A percentile compares a stretch with the other conserved stretches of the same genome.
Evolutionary conservation across 2,797 vertebrate genomes (phyloP).

Genomic region (Clarias platycephalus): DNA sequence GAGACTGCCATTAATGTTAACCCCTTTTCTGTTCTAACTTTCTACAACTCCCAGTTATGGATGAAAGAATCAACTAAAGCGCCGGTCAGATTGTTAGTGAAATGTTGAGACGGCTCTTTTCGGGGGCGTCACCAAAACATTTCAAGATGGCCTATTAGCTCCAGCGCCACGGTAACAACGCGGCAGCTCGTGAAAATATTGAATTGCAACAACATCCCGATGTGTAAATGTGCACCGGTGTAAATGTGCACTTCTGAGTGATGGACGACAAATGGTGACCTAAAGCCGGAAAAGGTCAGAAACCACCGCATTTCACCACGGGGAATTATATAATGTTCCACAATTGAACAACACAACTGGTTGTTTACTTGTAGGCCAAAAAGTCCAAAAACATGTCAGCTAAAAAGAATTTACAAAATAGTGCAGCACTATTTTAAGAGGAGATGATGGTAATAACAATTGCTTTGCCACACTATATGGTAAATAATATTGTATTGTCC

Average conservation of each 20-base stretch:
- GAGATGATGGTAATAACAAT: background rate
- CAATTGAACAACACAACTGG: background rate
- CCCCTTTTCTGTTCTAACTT: background rate
- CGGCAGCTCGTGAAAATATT: constrained; percentile 98
- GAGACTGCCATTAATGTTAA: constrained; percentile 66
- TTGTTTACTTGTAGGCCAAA: background rate
- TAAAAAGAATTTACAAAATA: background rate
- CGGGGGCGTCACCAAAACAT: constrained; percentile 74
- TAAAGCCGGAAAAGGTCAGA: constrained; percentile 3
- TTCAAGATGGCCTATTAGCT: constrained; percentile 84
- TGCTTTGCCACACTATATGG: background rate
- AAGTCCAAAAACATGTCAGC: background rate
- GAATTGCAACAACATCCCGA: constrained; percentile 95
- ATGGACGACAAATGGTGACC: constrained; percentile 88
- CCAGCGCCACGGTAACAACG: constrained; percentile 92
- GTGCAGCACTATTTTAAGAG: background rate
- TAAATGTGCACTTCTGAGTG: constrained; percentile 79
- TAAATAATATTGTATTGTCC: background rate
- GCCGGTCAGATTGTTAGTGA: constrained; percentile 67
- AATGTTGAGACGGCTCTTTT: constrained; percentile 65
- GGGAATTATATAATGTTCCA: constrained; percentile 2
- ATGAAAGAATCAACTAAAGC: constrained; percentile 62
- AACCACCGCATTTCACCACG: background rate
- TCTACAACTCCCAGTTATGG: too few relatives aligned
- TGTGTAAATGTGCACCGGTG: constrained; percentile 60